These are phyloP conservation scores for Chelidonichthys spinosus DNA, from an alignment of 2,797 vertebrate species.

Conservation along the genomic window DNA sequence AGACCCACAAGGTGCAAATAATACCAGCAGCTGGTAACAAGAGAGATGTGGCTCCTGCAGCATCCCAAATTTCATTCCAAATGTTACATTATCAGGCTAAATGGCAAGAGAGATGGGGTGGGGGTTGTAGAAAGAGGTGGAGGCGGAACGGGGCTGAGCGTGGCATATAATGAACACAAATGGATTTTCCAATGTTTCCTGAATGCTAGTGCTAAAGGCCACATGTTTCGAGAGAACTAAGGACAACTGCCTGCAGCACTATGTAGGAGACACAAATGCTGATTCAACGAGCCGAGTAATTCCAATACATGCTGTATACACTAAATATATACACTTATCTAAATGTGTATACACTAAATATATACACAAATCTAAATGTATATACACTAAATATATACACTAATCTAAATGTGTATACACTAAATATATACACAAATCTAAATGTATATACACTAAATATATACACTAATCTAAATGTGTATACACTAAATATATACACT, in stretches of 20 bases:
- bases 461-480: neutral
- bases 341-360: too few species aligned
- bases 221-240: slow-evolving; percentile 28
- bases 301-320: neutral
- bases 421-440: neutral
- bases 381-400: too few species aligned
- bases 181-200: slow-evolving; percentile 38
- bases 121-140: neutral
- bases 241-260: slow-evolving; percentile 2
- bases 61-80: slow-evolving; percentile 21
- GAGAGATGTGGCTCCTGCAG: neutral
- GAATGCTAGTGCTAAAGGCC: slow-evolving; percentile 42
- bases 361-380: neutral
- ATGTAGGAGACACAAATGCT: neutral
- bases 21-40: neutral
- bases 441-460: too few species aligned
- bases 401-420: neutral
- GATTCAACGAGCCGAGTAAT: slow-evolving; percentile 14
- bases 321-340: neutral
- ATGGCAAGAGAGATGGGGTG: slow-evolving; percentile 10
- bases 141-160: slow-evolving; percentile 19
- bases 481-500: too few species aligned
- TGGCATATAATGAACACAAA: slow-evolving; percentile 57
- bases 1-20: slow-evolving; percentile 2
- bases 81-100: slow-evolving; percentile 35